Evolutionary conservation across 2,888 invertebrate species (phyloP), one percentile per base, ranked within the genome.

Genomic region (Mycalesis mineus): DNA sequence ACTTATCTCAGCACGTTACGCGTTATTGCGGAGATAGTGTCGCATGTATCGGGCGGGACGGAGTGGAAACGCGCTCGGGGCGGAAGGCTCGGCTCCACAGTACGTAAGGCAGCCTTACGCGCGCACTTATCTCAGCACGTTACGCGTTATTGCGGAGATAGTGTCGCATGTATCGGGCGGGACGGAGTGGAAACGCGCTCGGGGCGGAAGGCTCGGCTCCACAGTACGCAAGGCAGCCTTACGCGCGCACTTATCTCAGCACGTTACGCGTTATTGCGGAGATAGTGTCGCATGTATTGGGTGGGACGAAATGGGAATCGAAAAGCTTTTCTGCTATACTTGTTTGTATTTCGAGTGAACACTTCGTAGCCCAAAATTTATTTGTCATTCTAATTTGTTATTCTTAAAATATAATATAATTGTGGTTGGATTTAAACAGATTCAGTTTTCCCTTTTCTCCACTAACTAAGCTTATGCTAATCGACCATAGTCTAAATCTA

Each of bases 1-100:
- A 49, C 42, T 54, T 54, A 54, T 54, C 49, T 49, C 36, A 48
- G 22, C 37, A 44, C 33, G 44, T 58, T 54, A 54, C 53, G 22
- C 36, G 48, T 49, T 49, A 54, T 48, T 42, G 17, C 17, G 45
- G 31, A 37, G 37, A 33, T 14, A 47, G 29, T 39, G 14, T 45
- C 8, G 47, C n/a, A n/a, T n/a, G 37, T n/a, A 5, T 22, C 17
- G 37, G n/a, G 28, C 13, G 28, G 8, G 11, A 39, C 11, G 22
- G 4, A 42, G 37, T 58, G 58, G 53, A 54, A 44, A 39, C 44
- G 31, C 49, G 36, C 41, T 0, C 9, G 39, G 5, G 13, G 37
- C 6, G 36, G 39, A 29, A 55, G 29, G 15, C 31, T 40, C 11
- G 13, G 31, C n/a, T 55, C 37, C 39, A 11, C 41, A 42, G 36